Evolutionary conservation across 2,113 vertebrate genomes (phyloP).

Genomic region (Hyperoodon ampullatus): DNA sequence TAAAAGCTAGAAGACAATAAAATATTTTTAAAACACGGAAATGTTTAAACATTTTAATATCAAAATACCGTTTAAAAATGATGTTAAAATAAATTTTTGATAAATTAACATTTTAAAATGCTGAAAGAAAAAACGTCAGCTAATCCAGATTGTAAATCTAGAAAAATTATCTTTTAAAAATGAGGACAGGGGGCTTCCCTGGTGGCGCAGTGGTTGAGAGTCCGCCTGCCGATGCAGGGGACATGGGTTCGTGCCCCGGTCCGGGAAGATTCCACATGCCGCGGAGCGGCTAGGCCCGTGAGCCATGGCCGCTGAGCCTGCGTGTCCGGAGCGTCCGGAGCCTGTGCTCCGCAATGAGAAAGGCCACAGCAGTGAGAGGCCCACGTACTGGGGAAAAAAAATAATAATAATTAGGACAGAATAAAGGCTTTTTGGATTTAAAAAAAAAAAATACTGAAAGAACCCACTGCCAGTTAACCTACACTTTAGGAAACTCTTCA

Average conservation of each 20-base stretch:
- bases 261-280: no score
- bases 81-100: not conserved
- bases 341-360: no score
- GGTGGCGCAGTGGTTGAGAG: no score
- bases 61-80: not conserved
- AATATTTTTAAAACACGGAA: not conserved
- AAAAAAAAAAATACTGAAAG: not conserved
- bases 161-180: not conserved
- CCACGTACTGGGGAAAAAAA: not conserved
- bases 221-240: no score
- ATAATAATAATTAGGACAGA: not conserved
- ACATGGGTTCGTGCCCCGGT: no score
- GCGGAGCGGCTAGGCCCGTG: no score
- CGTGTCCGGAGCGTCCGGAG: no score
- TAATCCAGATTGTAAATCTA: not conserved
- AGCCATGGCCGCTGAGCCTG: no score
- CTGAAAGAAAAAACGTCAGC: not conserved
- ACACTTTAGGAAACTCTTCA: not conserved
- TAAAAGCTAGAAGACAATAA: not conserved
- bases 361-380: no score
- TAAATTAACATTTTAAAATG: not conserved
- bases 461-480: not conserved
- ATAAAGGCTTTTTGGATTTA: rapidly evolving
- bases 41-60: not conserved
- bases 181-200: not conserved